Evolutionary conservation across 2,888 invertebrate species (phyloP).

Genomic region (Caradrina kadenii): DNA sequence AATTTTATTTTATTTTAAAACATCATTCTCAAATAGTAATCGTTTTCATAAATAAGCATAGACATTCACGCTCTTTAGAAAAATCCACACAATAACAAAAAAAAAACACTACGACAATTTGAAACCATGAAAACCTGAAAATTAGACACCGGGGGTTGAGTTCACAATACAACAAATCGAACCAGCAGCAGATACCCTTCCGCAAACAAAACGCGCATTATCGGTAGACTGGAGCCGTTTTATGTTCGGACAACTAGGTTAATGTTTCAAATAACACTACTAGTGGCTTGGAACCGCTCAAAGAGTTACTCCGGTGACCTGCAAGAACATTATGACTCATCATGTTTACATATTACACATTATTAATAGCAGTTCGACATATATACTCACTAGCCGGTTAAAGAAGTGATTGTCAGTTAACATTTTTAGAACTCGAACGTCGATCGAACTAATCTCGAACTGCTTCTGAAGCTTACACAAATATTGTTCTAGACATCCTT

Average conservation of each 20-base stretch:
- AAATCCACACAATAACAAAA: not conserved
- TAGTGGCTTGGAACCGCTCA: slow-evolving; percentile 71
- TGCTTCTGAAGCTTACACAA: slow-evolving; percentile 41
- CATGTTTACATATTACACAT: slow-evolving; percentile 70
- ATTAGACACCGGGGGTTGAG: slow-evolving; percentile 4
- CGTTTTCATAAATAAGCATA: not conserved
- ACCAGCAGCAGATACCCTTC: slow-evolving; percentile 65
- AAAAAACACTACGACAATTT: slow-evolving; percentile 20
- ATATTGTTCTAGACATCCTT: slow-evolving; percentile 45
- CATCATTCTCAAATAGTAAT: not conserved
- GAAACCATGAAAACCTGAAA: slow-evolving; percentile 25
- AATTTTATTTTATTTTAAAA: not conserved
- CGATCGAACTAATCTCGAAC: slow-evolving; percentile 42
- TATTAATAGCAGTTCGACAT: slow-evolving; percentile 45
- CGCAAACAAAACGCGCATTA: slow-evolving; percentile 76
- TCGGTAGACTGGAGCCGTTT: slow-evolving; percentile 70
- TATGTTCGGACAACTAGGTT: slow-evolving; percentile 80
- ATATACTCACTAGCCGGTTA: slow-evolving; percentile 12
- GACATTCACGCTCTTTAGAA: not conserved
- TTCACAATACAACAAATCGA: slow-evolving; percentile 34
- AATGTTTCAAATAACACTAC: slow-evolving; percentile 80
- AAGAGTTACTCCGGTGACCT: slow-evolving; percentile 78
- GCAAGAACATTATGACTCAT: slow-evolving; percentile 75
- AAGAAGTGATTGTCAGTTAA: slow-evolving; percentile 38
- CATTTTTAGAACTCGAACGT: slow-evolving; percentile 45